Conservation (phyloP, 2,888 invertebrate species). For the Selenia dentaria region DNA sequence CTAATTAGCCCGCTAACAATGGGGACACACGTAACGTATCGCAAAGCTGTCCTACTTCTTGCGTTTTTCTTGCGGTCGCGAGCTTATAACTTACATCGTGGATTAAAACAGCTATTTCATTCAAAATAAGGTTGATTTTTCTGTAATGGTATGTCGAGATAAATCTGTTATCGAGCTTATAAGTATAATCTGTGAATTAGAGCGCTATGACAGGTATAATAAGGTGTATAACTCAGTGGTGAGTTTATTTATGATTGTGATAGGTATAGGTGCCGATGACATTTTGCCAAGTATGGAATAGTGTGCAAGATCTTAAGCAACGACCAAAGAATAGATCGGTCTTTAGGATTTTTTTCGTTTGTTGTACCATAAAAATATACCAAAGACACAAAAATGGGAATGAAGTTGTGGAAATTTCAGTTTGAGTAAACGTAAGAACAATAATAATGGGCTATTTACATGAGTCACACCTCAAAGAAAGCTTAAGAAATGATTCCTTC, state of each 20-base stretch:
- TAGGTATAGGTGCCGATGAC: conserved; percentile 18
- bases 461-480: too few relatives aligned
- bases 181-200: neutral
- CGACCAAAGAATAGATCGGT: neutral
- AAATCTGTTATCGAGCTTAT: conserved; percentile 9
- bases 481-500: too few relatives aligned
- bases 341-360: too few relatives aligned
- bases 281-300: conserved; percentile 23
- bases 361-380: too few relatives aligned
- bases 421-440: too few relatives aligned
- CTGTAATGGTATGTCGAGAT: neutral
- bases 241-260: conserved; percentile 7
- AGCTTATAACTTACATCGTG: neutral
- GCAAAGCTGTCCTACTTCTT: conserved; percentile 47
- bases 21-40: conserved; percentile 33
- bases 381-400: too few relatives aligned
- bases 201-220: neutral
- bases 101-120: conserved; percentile 7
- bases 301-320: conserved; percentile 8
- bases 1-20: conserved; percentile 31
- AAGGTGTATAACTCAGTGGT: conserved; percentile 4
- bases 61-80: conserved; percentile 34
- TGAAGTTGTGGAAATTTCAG: too few relatives aligned
- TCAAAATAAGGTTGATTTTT: conserved; percentile 6
- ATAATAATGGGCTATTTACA: too few relatives aligned